Evolutionary conservation across 2,888 invertebrate genomes (phyloP).

Genomic region (Cantharis nigra): DNA sequence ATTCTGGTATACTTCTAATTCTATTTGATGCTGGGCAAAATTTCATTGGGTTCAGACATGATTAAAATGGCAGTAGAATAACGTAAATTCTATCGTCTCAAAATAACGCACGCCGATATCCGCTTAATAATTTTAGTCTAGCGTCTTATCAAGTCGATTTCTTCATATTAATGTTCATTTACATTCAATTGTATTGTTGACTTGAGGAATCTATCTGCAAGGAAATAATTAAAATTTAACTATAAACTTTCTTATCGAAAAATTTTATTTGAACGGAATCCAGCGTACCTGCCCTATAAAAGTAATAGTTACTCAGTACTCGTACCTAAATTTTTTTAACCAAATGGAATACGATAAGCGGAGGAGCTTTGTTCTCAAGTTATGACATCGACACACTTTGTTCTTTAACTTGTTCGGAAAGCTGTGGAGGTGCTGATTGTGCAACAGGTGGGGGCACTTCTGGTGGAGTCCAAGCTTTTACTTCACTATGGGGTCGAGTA

Average conservation of each 20-base stretch:
- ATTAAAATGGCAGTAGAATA: background rate
- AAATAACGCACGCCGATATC: background rate
- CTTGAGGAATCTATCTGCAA: background rate
- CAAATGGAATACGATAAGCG: conserved; percentile 55
- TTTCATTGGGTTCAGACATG: background rate
- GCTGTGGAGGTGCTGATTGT: conserved; percentile 70
- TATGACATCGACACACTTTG: conserved; percentile 56
- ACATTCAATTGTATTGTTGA: background rate
- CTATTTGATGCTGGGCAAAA: conserved; percentile 19
- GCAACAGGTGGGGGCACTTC: conserved; percentile 67
- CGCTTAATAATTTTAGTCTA: background rate
- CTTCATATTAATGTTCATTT: background rate
- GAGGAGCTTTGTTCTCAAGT: conserved; percentile 51
- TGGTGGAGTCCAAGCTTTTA: conserved; percentile 75
- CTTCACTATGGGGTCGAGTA: conserved; percentile 87
- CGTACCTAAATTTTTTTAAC: conserved; percentile 56
- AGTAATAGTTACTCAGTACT: conserved; percentile 14
- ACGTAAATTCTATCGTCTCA: background rate
- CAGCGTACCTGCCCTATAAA: background rate
- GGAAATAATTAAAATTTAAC: background rate
- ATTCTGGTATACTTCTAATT: conserved; percentile 23
- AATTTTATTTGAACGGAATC: too few species aligned
- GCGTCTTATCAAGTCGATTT: background rate
- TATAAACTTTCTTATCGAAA: background rate
- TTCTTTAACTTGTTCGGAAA: conserved; percentile 64